A percentile compares a stretch with the other conserved stretches of the same genome.
Conservation (phyloP, 37 sponge, comb jelly and placozoan genomes). For the Oopsacas minuta region DNA sequence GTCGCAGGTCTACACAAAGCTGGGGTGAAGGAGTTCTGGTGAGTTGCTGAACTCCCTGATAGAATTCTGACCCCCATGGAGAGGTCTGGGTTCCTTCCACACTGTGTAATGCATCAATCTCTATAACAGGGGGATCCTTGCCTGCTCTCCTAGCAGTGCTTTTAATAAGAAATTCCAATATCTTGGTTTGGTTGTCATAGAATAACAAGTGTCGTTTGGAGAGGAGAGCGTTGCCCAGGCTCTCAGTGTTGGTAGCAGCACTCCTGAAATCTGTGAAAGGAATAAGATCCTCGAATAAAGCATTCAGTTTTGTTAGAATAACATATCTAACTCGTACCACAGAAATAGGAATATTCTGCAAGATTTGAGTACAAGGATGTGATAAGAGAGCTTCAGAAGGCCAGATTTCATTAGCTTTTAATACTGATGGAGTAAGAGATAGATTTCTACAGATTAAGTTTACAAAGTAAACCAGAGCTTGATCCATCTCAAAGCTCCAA, state of each 20-base stretch:
- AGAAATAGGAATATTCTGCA: background rate
- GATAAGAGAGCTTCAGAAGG: background rate
- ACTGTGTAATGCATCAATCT: background rate
- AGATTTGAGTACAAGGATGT: background rate
- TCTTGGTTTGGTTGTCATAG: conserved; percentile 11
- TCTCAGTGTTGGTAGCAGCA: background rate
- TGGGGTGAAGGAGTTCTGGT: conserved; percentile 59
- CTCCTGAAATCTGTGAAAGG: conserved; percentile 1
- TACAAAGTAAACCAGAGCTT: background rate
- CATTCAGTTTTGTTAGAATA: background rate
- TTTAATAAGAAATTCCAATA: background rate
- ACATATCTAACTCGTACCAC: background rate
- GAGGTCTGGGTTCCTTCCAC: conserved; percentile 18
- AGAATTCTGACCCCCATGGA: conserved; percentile 46
- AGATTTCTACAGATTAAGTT: background rate
- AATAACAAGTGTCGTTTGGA: background rate
- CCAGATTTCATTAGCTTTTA: background rate
- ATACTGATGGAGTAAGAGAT: background rate
- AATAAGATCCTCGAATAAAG: background rate
- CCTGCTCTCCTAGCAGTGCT: conserved; percentile 19
- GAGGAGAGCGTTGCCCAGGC: background rate
- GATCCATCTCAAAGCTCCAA: background rate
- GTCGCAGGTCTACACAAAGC: conserved; percentile 70
- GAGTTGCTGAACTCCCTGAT: conserved; percentile 77
- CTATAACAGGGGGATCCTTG: conserved; percentile 26